Evolutionary conservation across 2,113 vertebrate species (phyloP), one percentile per base, ranked within the genome.

Genomic region (Meles meles): DNA sequence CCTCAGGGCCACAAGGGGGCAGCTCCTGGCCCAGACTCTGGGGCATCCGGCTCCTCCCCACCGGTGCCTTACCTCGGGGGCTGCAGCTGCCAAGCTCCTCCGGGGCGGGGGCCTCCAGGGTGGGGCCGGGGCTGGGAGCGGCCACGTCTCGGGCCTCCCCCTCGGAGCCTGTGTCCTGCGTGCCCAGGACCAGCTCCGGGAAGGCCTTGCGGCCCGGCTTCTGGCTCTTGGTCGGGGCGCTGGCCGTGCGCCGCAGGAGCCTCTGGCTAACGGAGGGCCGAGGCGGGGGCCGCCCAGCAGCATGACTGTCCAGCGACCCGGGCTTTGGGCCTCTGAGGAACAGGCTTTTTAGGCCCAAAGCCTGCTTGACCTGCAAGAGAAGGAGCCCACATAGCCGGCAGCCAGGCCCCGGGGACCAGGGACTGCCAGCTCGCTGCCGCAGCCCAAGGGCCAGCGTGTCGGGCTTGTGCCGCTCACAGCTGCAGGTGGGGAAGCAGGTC

Each of bases 251-350:
- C 85, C 99, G 98, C 97, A 99, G 98, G 87, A 99, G 98, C 98
- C 99, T 99, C 98, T 99, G 99, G 94, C 99, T 99, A 97, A 99
- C 99, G 39, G 99, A 99, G 97, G 99, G 99, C 98, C 99, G 99
- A 99, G 99, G 99, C 87, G 97, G 98, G 98, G 98, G 99, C 98
- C 99, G 99, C 93, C 99, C 99, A 99, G 99, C 99, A 99, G 99
- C 99, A 99, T 99, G 99, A 99, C 99, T 99, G 99, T 99, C 99
- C 97, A 99, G 99, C 79, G 99, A 99, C 98, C 99, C 98, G 97
- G 99, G 99, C 99, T 99, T 99, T 99, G 99, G 99, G 99, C 99
- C 99, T 99, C 99, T 99, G 99, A 99, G 99, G 98, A 99, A 99
- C 84, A 99, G 99, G 84, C 99, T 99, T 99, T 99, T 99, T 99